These are phyloP conservation scores for Callopanchax toddi DNA, from an alignment of 2,113 vertebrate genomes.

Conservation along the genomic window DNA sequence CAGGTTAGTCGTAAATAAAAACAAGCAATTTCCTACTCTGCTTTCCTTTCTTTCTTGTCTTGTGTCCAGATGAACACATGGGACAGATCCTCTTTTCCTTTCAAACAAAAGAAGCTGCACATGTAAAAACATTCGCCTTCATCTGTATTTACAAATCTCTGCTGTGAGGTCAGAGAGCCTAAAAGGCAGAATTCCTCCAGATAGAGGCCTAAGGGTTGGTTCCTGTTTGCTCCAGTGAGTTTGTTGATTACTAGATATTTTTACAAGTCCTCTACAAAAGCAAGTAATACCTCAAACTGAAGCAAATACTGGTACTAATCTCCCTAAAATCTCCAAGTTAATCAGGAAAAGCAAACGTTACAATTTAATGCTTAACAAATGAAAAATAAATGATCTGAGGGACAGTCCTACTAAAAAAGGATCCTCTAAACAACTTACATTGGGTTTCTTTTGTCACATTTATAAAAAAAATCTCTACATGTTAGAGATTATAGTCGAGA, in stretches of 20 bases:
- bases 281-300: not conserved
- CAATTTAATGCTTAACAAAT: not conserved
- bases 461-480: slow-evolving; percentile 1
- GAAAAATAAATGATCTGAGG: not conserved
- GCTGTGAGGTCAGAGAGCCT: slow-evolving; percentile 37
- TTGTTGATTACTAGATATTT: slow-evolving; percentile 29
- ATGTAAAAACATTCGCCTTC: slow-evolving; percentile 27
- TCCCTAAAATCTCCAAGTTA: not conserved
- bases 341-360: not conserved
- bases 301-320: not conserved
- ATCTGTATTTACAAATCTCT: slow-evolving; percentile 40
- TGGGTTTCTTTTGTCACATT: not conserved
- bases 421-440: not conserved
- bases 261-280: not conserved
- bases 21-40: not conserved
- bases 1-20: slow-evolving; percentile 13
- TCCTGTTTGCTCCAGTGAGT: slow-evolving; percentile 19
- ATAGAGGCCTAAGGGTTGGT: slow-evolving; percentile 12
- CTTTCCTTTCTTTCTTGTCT: slow-evolving; percentile 23
- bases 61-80: slow-evolving; percentile 23
- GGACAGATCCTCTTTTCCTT: slow-evolving; percentile 22
- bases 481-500: slow-evolving; percentile 1
- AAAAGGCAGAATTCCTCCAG: slow-evolving; percentile 36
- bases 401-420: no score
- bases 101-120: slow-evolving; percentile 24